Evolutionary conservation across 92 coral and sea anemone species (phyloP).

Genomic region (Epizoanthus stellaris): DNA sequence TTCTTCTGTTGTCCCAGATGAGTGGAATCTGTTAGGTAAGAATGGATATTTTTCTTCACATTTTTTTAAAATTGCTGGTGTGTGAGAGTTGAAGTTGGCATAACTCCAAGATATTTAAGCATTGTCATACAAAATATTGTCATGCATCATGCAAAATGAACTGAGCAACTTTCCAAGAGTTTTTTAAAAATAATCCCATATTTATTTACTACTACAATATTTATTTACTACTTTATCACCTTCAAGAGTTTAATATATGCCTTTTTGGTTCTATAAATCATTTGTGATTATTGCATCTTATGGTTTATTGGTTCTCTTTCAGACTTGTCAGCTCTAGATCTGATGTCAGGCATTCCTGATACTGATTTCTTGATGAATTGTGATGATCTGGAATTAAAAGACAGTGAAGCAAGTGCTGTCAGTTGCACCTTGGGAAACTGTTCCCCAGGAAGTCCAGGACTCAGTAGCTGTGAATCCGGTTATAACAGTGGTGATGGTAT

Average conservation of each 20-base stretch:
- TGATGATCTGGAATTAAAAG: neutral
- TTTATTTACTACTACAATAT: too few species aligned
- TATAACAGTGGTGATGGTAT: conserved; percentile 25
- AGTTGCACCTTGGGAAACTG: neutral
- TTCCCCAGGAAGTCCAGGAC: conserved; percentile 10
- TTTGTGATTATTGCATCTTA: neutral
- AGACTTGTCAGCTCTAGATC: neutral
- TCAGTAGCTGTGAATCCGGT: conserved; percentile 20
- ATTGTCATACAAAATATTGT: too few species aligned
- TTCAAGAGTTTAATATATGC: too few species aligned
- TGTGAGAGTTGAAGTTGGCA: too few species aligned
- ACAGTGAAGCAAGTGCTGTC: neutral
- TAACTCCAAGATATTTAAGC: too few species aligned
- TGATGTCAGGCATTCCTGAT: neutral
- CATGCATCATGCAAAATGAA: too few species aligned
- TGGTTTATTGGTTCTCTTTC: neutral
- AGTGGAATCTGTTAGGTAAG: conserved; percentile 1
- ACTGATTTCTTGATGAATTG: neutral
- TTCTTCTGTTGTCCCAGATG: neutral
- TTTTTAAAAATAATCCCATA: too few species aligned
- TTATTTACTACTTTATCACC: too few species aligned
- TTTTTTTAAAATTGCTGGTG: too few species aligned
- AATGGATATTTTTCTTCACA: too few species aligned
- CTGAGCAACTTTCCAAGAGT: too few species aligned
- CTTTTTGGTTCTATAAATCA: neutral